Evolutionary conservation across 1,140 invertebrate species (phyloP).

Genomic region (Zaprionus kolodkinae): DNA sequence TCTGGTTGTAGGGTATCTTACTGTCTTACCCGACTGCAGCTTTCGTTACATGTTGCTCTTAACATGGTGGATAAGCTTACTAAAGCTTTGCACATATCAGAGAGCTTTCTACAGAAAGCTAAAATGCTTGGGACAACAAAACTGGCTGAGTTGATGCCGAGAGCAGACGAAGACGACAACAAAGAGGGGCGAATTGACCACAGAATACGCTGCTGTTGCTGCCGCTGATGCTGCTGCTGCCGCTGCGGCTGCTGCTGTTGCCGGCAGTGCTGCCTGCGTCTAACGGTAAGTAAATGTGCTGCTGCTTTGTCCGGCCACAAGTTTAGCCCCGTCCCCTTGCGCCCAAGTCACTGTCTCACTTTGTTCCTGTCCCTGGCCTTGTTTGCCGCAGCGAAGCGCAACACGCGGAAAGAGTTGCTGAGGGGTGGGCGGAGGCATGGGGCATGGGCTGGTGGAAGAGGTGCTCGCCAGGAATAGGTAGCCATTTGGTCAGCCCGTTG

Average conservation of each 20-base stretch:
- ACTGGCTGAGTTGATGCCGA: neutral
- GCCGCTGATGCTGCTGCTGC: neutral
- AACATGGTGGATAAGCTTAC: too few relatives aligned
- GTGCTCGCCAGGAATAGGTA: constrained; percentile 13
- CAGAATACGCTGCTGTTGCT: neutral
- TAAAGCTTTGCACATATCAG: too few relatives aligned
- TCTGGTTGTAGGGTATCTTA: too few relatives aligned
- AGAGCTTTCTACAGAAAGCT: neutral
- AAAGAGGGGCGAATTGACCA: neutral
- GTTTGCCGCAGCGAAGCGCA: constrained; percentile 57
- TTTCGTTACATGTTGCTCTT: too few relatives aligned
- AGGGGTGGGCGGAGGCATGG: neutral
- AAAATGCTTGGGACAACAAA: neutral
- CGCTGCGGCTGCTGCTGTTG: neutral
- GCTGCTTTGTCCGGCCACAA: constrained; percentile 13
- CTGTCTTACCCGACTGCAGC: too few relatives aligned
- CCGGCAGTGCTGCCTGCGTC: constrained; percentile 2
- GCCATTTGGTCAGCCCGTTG: constrained; percentile 11
- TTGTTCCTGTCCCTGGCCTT: constrained; percentile 21
- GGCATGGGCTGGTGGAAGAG: neutral
- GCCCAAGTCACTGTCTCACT: neutral
- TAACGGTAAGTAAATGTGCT: constrained; percentile 41
- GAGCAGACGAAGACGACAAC: neutral
- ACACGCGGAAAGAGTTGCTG: constrained; percentile 65
- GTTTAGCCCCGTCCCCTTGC: neutral